Evolutionary conservation across 2,888 invertebrate species (phyloP), one percentile per base, ranked within the genome.

Genomic region (Clusia tigrina): DNA sequence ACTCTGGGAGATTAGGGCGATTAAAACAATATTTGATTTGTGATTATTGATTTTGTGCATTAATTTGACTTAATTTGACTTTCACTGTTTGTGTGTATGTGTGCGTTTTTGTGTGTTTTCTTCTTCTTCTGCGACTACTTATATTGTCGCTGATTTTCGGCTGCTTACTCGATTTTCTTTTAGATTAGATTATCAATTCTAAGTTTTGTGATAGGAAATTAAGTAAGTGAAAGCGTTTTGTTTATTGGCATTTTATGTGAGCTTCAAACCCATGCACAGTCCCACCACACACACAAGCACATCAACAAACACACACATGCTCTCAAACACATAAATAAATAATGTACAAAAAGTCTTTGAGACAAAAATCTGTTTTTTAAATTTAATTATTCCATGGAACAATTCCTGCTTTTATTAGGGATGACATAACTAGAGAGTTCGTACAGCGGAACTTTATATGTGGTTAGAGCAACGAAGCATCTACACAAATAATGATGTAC

Each of bases 11-110:
- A 48, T 48, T 48, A 48, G 22, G 15, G 48, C 48, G 48, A 48
- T 48, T 48, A 48, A 48, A 15, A 48, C 22, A 48, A 48, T 48
- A 48, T 48, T 48, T 48, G 48, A 22, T 22, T 48, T 48, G 18
- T 48, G 48, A 48, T 48, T 48, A 48, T 48, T 48, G 48, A 48
- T 48, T 48, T 48, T 9, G 2, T 48, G 3, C 48, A 18, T 48
- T 22, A 48, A 48, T 48, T 48, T 20, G 48, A 32, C 32, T 32
- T 32, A 22, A 2, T 20, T 48, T 48, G 48, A 48, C 48, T 48
- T 48, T 48, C 48, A 48, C 48, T 48, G 48, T 42, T 6, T 22
- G 9, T 48, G 20, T 48, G 18, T 48, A 22, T 48, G 48, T 6
- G 18, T 18, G 48, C 48, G 48, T 12, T 48, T 42, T 42, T n/a